Evolutionary conservation across 2,888 invertebrate genomes (phyloP).

Genomic region (Argyresthia albistria): DNA sequence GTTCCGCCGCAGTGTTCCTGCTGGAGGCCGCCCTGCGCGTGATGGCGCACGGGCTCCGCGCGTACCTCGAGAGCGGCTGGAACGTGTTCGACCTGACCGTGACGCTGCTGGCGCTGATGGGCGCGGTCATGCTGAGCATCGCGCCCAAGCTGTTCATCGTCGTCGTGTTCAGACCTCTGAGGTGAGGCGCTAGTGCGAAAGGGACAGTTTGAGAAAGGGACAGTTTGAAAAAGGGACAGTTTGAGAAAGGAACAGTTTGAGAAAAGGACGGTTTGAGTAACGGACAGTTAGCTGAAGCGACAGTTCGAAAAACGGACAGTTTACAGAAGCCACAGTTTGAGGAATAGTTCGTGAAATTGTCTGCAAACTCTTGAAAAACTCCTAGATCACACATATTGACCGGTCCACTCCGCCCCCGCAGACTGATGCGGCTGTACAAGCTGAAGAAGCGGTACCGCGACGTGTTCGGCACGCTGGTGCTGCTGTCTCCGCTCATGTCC

Average conservation of each 20-base stretch:
- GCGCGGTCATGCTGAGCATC: slow-evolving; percentile 77
- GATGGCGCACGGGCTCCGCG: slow-evolving; percentile 78
- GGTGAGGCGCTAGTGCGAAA: slow-evolving; percentile 50
- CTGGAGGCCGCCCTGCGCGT: slow-evolving; percentile 82
- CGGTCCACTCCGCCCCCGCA: slow-evolving; percentile 13
- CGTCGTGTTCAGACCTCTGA: slow-evolving; percentile 80
- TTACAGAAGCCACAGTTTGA: too few relatives aligned
- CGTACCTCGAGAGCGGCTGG: slow-evolving; percentile 88
- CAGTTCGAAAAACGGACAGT: too few relatives aligned
- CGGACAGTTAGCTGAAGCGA: too few relatives aligned
- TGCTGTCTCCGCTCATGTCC: slow-evolving; percentile 86
- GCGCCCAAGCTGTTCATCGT: slow-evolving; percentile 79
- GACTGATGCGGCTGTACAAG: slow-evolving; percentile 80
- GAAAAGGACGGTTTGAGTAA: too few relatives aligned
- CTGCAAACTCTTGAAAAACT: neutral
- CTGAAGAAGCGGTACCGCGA: slow-evolving; percentile 86
- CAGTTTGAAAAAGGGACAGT: too few relatives aligned
- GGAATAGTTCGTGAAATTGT: too few relatives aligned
- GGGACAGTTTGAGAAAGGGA: too few relatives aligned
- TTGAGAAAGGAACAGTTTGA: too few relatives aligned
- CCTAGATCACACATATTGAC: neutral
- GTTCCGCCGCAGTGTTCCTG: slow-evolving; percentile 76
- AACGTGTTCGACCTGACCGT: slow-evolving; percentile 85
- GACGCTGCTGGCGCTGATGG: slow-evolving; percentile 77
- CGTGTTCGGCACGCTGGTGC: slow-evolving; percentile 86